Percentiles rank a stretch among this genome's conserved stretches.
phyloP scores from a whole-genome alignment of 2,797 vertebrate species.

The Eospalax fontanierii region DNA sequence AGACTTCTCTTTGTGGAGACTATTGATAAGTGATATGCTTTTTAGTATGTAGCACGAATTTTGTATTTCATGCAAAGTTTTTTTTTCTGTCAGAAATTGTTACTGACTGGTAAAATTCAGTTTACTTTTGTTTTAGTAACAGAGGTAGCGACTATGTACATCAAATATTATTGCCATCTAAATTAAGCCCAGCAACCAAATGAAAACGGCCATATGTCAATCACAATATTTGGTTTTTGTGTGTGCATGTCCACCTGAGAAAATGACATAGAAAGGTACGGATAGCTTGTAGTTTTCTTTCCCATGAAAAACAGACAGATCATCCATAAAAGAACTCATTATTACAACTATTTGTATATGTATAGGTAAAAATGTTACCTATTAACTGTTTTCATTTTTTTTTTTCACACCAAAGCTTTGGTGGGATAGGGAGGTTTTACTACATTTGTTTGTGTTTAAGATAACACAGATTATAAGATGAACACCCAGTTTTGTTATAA shows the following conservation, averaged over 20 bases:
- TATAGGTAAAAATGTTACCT: constrained; percentile 5
- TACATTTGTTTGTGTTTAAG: constrained; percentile 7
- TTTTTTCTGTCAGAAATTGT: constrained; percentile 55
- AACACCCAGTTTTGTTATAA: constrained; percentile 37
- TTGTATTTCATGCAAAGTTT: background rate
- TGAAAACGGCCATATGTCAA: constrained; percentile 40
- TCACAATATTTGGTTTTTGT: background rate
- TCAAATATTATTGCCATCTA: constrained; percentile 21
- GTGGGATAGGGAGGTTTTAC: background rate
- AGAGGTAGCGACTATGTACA: constrained; percentile 2
- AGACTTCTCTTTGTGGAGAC: background rate
- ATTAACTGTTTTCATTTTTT: constrained; percentile 39
- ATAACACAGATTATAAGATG: constrained; percentile 43
- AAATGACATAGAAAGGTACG: background rate
- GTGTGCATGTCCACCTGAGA: background rate
- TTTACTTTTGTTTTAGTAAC: constrained; percentile 21
- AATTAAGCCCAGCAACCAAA: constrained; percentile 53
- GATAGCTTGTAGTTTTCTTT: background rate
- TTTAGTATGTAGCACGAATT: background rate
- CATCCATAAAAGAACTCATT: background rate
- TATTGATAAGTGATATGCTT: background rate
- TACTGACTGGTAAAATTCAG: constrained; percentile 39
- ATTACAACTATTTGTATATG: background rate
- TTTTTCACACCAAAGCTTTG: background rate
- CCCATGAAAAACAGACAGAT: background rate